phyloP scores from a whole-genome alignment of 2,888 invertebrate species.

The Philopedon plagiatum region DNA sequence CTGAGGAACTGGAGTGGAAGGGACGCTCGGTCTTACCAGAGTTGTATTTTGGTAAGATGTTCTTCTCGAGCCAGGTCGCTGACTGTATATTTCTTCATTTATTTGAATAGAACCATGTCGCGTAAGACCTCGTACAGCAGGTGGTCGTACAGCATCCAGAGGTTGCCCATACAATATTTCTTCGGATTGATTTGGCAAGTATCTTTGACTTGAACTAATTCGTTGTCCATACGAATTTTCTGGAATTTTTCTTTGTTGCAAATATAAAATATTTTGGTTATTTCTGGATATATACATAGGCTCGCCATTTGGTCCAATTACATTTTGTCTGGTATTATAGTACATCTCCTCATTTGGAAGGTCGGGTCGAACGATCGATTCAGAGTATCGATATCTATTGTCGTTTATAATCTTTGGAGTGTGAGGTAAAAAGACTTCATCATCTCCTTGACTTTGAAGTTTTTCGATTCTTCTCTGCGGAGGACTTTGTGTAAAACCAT shows the following conservation, averaged over 20 bases:
- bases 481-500: constrained; percentile 67
- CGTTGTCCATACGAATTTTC: constrained; percentile 39
- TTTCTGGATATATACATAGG: constrained; percentile 32
- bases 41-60: constrained; percentile 51
- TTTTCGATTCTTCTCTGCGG: constrained; percentile 63
- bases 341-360: constrained; percentile 48
- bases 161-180: constrained; percentile 49
- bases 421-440: constrained; percentile 64
- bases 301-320: constrained; percentile 24
- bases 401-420: constrained; percentile 17
- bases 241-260: constrained; percentile 32
- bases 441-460: constrained; percentile 57
- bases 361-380: constrained; percentile 28
- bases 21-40: constrained; percentile 6
- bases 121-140: constrained; percentile 27
- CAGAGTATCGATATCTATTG: constrained; percentile 11
- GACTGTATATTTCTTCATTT: constrained; percentile 56
- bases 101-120: constrained; percentile 56
- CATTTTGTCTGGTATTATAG: constrained; percentile 46
- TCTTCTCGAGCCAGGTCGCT: constrained; percentile 46
- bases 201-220: not conserved
- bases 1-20: constrained; percentile 30
- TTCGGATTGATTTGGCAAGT: constrained; percentile 24
- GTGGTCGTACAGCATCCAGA: constrained; percentile 42
- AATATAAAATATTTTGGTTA: constrained; percentile 42